Evolutionary conservation across 2,888 invertebrate species (phyloP).

Genomic region (Epsilonema sp.): DNA sequence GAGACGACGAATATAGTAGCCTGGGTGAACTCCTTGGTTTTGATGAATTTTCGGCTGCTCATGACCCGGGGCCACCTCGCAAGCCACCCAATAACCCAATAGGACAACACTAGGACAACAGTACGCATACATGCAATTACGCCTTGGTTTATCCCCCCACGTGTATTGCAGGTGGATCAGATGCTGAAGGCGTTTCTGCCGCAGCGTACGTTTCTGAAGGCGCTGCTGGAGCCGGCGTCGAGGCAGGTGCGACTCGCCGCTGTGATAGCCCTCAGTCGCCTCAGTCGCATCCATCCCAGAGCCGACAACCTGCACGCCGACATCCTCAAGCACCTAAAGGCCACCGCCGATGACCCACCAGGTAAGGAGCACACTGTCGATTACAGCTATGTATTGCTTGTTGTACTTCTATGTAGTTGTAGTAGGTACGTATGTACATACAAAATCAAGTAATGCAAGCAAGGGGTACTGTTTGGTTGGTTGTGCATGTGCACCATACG

Average conservation of each 20-base stretch:
- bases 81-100: too few relatives aligned
- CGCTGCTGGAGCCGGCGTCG: conserved; percentile 54
- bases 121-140: background rate
- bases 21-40: too few relatives aligned
- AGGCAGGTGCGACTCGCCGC: conserved; percentile 62
- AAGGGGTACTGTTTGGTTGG: too few relatives aligned
- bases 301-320: conserved; percentile 88
- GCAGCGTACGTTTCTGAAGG: conserved; percentile 87
- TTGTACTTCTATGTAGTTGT: too few relatives aligned
- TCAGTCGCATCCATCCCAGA: conserved; percentile 63
- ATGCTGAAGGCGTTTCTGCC: conserved; percentile 94
- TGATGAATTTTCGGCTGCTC: too few relatives aligned
- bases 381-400: too few relatives aligned
- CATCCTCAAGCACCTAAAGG: conserved; percentile 64
- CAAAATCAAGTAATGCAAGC: too few relatives aligned
- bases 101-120: background rate
- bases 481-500: too few relatives aligned
- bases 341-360: conserved; percentile 60
- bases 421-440: background rate
- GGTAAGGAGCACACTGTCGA: conserved; percentile 29
- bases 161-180: conserved; percentile 50
- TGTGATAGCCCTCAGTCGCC: conserved; percentile 33
- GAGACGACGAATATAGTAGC: too few relatives aligned
- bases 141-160: conserved; percentile 5
- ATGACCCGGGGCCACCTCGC: too few relatives aligned